These are phyloP conservation scores for Trematocara marginatum DNA, from an alignment of 2,113 vertebrate species.

Conservation along the genomic window DNA sequence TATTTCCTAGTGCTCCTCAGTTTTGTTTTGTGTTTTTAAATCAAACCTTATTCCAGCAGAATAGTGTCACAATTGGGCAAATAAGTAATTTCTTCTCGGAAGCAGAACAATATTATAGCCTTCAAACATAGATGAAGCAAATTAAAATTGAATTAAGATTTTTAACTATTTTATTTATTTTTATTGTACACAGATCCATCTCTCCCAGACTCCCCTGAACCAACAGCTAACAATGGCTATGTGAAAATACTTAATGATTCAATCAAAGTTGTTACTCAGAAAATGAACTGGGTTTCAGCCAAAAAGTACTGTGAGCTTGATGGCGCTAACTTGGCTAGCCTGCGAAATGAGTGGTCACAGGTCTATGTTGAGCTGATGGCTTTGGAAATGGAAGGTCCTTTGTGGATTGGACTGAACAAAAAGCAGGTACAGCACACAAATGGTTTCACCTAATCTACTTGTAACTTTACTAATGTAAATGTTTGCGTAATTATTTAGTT, in stretches of 20 bases:
- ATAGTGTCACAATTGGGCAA: neutral
- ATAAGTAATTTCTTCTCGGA: neutral
- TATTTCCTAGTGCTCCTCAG: neutral
- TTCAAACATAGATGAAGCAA: neutral
- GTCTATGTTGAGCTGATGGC: constrained; percentile 71
- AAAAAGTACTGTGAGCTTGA: constrained; percentile 61
- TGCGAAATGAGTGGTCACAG: constrained; percentile 72
- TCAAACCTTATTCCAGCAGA: neutral
- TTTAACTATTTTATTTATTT: neutral
- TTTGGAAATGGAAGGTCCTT: constrained; percentile 54
- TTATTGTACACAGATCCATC: constrained; percentile 63
- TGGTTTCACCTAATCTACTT: neutral
- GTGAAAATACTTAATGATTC: constrained; percentile 71
- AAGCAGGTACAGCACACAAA: constrained; percentile 66
- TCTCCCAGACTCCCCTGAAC: constrained; percentile 46
- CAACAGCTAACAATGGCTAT: constrained; percentile 35
- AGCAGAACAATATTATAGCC: neutral
- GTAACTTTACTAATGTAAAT: neutral
- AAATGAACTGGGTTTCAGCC: constrained; percentile 79
- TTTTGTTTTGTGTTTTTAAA: neutral
- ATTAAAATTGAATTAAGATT: neutral
- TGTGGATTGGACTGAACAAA: constrained; percentile 86
- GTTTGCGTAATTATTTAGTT: neutral
- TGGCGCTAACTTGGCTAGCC: constrained; percentile 67
- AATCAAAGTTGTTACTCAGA: constrained; percentile 66